Conservation (phyloP, 2,888 invertebrate genomes). For the Acronicta psi region DNA sequence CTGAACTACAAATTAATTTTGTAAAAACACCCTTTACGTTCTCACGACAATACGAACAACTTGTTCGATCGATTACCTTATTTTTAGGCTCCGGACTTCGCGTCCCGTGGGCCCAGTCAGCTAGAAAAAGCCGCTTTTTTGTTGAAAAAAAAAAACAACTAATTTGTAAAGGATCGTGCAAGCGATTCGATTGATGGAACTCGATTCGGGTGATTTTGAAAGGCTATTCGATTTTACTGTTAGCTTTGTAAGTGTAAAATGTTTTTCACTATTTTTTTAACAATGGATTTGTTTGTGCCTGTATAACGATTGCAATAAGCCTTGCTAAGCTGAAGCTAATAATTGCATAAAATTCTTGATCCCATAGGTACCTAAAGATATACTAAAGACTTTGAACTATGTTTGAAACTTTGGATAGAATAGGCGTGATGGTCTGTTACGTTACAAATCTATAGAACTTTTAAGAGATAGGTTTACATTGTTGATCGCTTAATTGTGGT, state of each 20-base stretch:
- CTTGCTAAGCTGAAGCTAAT: no score
- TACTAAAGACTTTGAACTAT: no score
- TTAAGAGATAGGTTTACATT: no score
- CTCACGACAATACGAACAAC: constrained; percentile 23
- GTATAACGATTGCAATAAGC: not conserved
- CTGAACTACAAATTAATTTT: constrained; percentile 22
- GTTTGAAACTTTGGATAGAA: no score
- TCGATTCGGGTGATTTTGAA: constrained; percentile 21
- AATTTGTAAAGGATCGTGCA: constrained; percentile 34
- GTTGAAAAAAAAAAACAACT: constrained; percentile 28
- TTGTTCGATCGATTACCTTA: constrained; percentile 44
- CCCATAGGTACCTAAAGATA: no score
- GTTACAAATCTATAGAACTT: no score
- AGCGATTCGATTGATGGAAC: constrained; percentile 19
- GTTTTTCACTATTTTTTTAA: not conserved
- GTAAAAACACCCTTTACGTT: constrained; percentile 13
- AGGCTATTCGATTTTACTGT: constrained; percentile 12
- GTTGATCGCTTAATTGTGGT: no score
- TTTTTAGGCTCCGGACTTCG: constrained; percentile 36
- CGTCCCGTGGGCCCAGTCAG: constrained; percentile 20
- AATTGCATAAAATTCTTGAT: no score
- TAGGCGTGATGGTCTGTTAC: no score
- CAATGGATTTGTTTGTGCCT: not conserved
- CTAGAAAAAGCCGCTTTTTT: constrained; percentile 29
- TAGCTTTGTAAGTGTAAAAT: not conserved